Evolutionary conservation across 1,140 invertebrate species (phyloP).

Genomic region (Tachypleus tridentatus): DNA sequence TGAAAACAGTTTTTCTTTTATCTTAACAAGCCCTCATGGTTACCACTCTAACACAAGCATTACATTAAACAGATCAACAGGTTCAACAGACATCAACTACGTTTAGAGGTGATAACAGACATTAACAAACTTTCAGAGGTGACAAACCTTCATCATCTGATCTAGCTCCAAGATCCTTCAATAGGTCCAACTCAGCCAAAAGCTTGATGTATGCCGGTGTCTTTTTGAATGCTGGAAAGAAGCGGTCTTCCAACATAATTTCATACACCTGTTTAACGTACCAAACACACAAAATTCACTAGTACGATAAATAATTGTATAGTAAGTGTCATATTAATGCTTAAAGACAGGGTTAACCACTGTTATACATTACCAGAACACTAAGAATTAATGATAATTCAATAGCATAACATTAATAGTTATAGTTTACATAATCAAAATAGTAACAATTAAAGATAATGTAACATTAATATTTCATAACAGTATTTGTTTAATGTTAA

Average conservation of each 20-base stretch:
- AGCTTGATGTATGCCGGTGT: slow-evolving; percentile 56
- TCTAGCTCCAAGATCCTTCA: slow-evolving; percentile 38
- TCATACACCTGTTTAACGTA: slow-evolving; percentile 32
- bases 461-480: no score
- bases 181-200: slow-evolving; percentile 58
- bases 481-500: no score
- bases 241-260: slow-evolving; percentile 46
- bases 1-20: no score
- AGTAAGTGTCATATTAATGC: neutral
- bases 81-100: no score
- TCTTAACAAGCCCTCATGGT: no score
- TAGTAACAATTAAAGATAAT: no score
- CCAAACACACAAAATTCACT: neutral
- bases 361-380: neutral
- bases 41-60: no score
- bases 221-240: slow-evolving; percentile 54
- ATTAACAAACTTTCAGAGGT: no score
- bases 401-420: no score
- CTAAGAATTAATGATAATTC: no score
- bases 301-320: neutral
- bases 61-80: no score
- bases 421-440: no score
- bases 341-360: neutral
- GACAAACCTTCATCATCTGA: slow-evolving; percentile 37
- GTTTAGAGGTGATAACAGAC: neutral